These are phyloP conservation scores for Hermaeophaga mercurialis DNA, from an alignment of 2,888 invertebrate genomes.

Conservation along the genomic window DNA sequence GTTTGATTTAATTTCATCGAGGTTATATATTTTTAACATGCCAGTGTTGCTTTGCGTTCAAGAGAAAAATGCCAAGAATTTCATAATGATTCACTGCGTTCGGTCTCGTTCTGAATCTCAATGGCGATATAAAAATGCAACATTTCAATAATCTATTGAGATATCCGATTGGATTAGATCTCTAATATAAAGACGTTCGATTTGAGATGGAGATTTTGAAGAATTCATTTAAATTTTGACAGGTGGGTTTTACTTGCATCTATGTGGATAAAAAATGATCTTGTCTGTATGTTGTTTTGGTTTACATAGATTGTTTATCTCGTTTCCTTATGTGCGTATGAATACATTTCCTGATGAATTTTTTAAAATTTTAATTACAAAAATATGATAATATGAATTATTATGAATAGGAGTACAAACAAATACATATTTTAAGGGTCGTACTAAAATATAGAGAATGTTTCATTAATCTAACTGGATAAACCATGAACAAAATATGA, in stretches of 20 bases:
- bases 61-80: constrained; percentile 31
- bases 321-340: too few relatives aligned
- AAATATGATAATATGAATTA: too few relatives aligned
- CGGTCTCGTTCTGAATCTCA: not conserved
- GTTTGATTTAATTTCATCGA: constrained; percentile 30
- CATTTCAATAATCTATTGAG: constrained; percentile 23
- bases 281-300: too few relatives aligned
- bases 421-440: too few relatives aligned
- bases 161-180: constrained; percentile 5
- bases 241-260: not conserved
- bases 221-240: constrained; percentile 8
- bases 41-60: constrained; percentile 13
- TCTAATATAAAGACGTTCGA: not conserved
- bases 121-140: constrained; percentile 16
- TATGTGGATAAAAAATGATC: too few relatives aligned
- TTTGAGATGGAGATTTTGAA: not conserved
- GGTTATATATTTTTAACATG: constrained; percentile 25
- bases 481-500: too few relatives aligned
- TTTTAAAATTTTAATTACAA: too few relatives aligned
- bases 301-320: too few relatives aligned
- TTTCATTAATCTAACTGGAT: too few relatives aligned
- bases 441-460: too few relatives aligned
- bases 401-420: too few relatives aligned
- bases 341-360: too few relatives aligned
- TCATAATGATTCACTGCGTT: constrained; percentile 26